Base-by-base conservation (phyloP, 2,797 vertebrate genomes). In the Synaphobranchus kaupii region DNA sequence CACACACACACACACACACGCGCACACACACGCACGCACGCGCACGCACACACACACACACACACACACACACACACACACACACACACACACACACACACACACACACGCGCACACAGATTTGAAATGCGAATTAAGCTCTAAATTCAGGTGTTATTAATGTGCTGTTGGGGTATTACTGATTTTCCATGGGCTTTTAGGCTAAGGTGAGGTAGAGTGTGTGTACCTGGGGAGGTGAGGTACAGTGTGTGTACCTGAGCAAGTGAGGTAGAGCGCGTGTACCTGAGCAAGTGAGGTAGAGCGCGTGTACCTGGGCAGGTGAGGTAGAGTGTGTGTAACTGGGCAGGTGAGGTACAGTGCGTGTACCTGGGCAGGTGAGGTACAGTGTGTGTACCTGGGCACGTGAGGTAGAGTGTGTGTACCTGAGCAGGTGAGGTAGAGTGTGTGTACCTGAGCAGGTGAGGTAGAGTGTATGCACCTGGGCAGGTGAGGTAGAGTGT, bases 381-480 rank as follows among this genome's bases (percentile, higher is more conserved):
- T 15, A 44, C 34, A 47, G 78, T 44, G 78, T 7, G 15, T 73
- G 31, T 34, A 17, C 31, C 10, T 31, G 44, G 2, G 0, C 25
- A 78, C 39, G 73, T 78, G 39, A 78, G 34, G 17, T 44, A 44
- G 10, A 8, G 39, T 17, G 78, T 50, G 22, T 82, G 1, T 73
- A 73, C 31, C 31, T 31, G 78, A 0, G 0, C 13, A 12, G 39
- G 25, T 22, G 44, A 81, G 39, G 20, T 47, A 47, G 25, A 8
- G 39, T 17, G 78, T 50, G 44, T 82, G 6, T 82, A 22, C 22
- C 4, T 34, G 78, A 1, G 15, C 17, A n/a, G 44, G 47, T 44
- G 78, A 48, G 44, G 12, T 15, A 22, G 47, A 9, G 39, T 28
- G 22, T 63, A 1, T 68, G 58, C 94, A 98, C 97, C 94, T 94